Percentiles rank a stretch among this genome's conserved stretches.
Evolutionary conservation across 30 jellyfish, hydroid and myxozoan species (phyloP).

Genomic region (Hydra vulgaris): DNA sequence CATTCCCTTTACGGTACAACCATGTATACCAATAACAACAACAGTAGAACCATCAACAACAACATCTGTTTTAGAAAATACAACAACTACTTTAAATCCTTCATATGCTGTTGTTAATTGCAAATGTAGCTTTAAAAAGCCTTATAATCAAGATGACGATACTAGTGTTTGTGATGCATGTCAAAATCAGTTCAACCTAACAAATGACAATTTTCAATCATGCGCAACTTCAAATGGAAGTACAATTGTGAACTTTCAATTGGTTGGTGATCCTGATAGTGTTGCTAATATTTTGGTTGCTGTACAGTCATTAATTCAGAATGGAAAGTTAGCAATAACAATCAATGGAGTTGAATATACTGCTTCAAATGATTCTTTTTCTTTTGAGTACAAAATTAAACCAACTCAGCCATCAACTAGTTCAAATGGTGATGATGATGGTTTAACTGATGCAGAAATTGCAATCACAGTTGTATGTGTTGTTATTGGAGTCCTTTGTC

Average conservation of each 20-base stretch:
- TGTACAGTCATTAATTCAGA: too few relatives aligned
- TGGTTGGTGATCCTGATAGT: too few relatives aligned
- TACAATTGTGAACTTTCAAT: too few relatives aligned
- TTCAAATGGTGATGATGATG: not conserved
- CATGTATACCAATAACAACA: not conserved
- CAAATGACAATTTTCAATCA: too few relatives aligned
- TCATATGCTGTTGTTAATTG: not conserved
- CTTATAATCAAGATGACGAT: not conserved
- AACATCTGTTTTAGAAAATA: not conserved
- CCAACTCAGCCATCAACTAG: not conserved
- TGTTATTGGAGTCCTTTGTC: not conserved
- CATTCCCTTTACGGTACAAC: not conserved
- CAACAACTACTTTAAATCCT: not conserved
- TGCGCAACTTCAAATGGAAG: too few relatives aligned
- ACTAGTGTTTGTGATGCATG: not conserved
- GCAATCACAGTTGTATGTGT: constrained; percentile 7
- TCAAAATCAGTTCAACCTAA: not conserved
- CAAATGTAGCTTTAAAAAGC: not conserved
- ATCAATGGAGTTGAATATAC: too few relatives aligned
- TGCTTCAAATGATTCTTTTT: too few relatives aligned
- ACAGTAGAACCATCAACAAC: not conserved
- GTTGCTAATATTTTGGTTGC: too few relatives aligned
- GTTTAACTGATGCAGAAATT: constrained; percentile 3
- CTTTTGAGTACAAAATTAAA: too few relatives aligned
- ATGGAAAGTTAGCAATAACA: too few relatives aligned